These are phyloP conservation scores for Thecophora atra DNA, from an alignment of 2,888 invertebrate genomes.

Conservation along the genomic window DNA sequence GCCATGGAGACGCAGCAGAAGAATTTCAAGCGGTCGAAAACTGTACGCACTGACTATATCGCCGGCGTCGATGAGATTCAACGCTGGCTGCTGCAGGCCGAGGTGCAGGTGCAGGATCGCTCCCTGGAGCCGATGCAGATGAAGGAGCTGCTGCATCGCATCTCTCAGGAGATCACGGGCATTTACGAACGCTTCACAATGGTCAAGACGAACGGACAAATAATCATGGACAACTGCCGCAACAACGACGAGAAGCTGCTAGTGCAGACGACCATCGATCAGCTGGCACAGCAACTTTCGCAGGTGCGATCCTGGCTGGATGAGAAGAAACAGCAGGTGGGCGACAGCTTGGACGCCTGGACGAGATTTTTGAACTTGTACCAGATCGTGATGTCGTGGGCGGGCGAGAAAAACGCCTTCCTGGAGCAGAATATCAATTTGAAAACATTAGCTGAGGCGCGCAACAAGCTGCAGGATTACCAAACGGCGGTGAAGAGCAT, in stretches of 20 bases:
- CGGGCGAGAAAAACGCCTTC: slow-evolving; percentile 82
- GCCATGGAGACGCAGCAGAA: slow-evolving; percentile 88
- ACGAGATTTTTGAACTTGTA: slow-evolving; percentile 85
- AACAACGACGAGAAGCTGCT: slow-evolving; percentile 80
- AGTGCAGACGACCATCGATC: slow-evolving; percentile 79
- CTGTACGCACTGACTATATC: slow-evolving; percentile 81
- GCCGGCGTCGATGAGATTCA: slow-evolving; percentile 83
- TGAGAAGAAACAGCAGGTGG: slow-evolving; percentile 83
- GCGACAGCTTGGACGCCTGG: slow-evolving; percentile 89
- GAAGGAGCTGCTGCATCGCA: slow-evolving; percentile 80
- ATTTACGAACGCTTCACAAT: slow-evolving; percentile 81
- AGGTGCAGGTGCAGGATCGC: slow-evolving; percentile 83
- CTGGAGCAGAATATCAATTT: slow-evolving; percentile 81
- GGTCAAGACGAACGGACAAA: slow-evolving; percentile 79
- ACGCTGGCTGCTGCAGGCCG: slow-evolving; percentile 84
- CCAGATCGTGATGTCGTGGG: slow-evolving; percentile 84
- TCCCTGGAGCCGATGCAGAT: slow-evolving; percentile 79
- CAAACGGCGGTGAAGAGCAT: slow-evolving; percentile 88
- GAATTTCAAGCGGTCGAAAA: slow-evolving; percentile 86
- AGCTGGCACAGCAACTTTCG: slow-evolving; percentile 80
- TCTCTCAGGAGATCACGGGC: slow-evolving; percentile 77
- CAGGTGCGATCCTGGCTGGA: slow-evolving; percentile 83
- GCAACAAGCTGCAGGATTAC: slow-evolving; percentile 87
- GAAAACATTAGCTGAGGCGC: slow-evolving; percentile 81
- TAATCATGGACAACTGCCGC: slow-evolving; percentile 81